Evolutionary conservation across 1,140 invertebrate genomes (phyloP), one percentile per base, ranked within the genome.

Genomic region (Drosophila burlai): DNA sequence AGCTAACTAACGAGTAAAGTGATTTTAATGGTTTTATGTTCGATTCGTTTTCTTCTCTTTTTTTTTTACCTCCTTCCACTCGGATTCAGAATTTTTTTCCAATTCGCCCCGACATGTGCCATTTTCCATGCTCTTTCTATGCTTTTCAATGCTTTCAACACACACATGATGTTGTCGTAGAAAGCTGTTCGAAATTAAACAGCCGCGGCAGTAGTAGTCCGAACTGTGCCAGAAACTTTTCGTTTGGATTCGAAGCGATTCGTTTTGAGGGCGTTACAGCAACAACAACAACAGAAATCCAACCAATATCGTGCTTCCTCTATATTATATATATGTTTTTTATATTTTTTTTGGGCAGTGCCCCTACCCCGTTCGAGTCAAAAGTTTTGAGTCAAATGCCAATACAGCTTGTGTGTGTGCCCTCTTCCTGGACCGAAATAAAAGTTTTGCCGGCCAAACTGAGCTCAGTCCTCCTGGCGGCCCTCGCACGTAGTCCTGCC

Each of bases 321-420:
- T 61, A 43, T 75, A 58, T 62, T 63, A 58, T 61, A 57, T 63
- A 45, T 24, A 21, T 42, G 15, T 59, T 26, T 54, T 58, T 34
- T 54, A 40, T 36, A 63, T 63, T 58, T 54, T 38, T 57, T 54
- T 67, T 40, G 24, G 11, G 34, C 16, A 18, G 34, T 11, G 8
- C 24, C 46, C 43, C 7, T 13, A 55, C n/a, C 13, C 46, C 38
- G n/a, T 42, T 47, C 15, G 60, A 87, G 73, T 80, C 65, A 84
- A 87, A 87, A 87, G 84, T 89, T 89, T 90, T 80, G 81, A 89
- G 81, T 84, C 78, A 89, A 89, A 89, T 89, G 84, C 84, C 85
- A 89, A 90, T 90, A 87, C 85, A 81, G 84, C 83, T 87, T 87
- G 83, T 69, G 72, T 63, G 46, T 49, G 68, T 50, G 73, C 29